Conservation (phyloP, 1,140 invertebrate genomes). For the Riptortus pedestris region DNA sequence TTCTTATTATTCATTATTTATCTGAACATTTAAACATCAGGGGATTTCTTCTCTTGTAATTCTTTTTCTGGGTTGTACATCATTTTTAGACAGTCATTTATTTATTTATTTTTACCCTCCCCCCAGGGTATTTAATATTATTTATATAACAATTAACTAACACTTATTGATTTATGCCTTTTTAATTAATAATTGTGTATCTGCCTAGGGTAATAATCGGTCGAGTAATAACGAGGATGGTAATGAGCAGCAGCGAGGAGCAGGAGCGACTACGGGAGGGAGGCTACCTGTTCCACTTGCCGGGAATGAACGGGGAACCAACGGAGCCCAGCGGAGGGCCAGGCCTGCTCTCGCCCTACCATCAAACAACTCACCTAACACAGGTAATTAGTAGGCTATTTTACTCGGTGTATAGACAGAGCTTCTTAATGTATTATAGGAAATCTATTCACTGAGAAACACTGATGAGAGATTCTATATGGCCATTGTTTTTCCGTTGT, state of each 20-base stretch:
- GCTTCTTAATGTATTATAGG: too few species aligned
- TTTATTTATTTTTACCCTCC: neutral
- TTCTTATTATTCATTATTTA: too few species aligned
- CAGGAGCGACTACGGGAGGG: neutral
- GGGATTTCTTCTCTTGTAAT: neutral
- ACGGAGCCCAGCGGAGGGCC: constrained; percentile 16
- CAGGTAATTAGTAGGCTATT: too few species aligned
- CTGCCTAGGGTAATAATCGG: constrained; percentile 27
- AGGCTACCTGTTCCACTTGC: constrained; percentile 3
- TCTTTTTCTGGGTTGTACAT: neutral
- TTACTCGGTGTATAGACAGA: too few species aligned
- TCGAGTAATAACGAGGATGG: constrained; percentile 20
- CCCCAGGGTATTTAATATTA: neutral
- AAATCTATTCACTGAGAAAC: too few species aligned
- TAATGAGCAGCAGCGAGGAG: neutral
- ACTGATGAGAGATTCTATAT: too few species aligned
- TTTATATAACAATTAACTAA: too few species aligned
- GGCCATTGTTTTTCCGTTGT: too few species aligned
- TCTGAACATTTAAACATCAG: neutral
- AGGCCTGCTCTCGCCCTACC: constrained; percentile 7
- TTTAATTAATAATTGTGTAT: too few species aligned
- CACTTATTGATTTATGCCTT: too few species aligned
- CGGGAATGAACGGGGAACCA: constrained; percentile 14
- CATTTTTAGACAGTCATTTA: neutral
- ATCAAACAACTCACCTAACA: constrained; percentile 4